phyloP scores from a whole-genome alignment of 1,140 invertebrate species.

The Listronotus oregonensis region DNA sequence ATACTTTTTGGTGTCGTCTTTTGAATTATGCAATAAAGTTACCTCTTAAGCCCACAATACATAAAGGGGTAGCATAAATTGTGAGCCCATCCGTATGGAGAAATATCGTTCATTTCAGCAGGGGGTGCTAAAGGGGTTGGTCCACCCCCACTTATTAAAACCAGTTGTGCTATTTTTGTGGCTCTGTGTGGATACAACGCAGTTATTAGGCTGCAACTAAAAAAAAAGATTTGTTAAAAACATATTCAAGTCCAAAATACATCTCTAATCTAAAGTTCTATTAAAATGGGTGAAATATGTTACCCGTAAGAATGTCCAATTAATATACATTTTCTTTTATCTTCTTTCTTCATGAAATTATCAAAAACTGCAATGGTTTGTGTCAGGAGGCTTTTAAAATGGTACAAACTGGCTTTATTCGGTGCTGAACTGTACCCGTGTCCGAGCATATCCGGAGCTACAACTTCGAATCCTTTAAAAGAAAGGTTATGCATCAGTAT shows the following conservation, averaged over 20 bases:
- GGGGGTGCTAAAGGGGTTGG: conserved; percentile 72
- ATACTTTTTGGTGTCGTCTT: too few species aligned
- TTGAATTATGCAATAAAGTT: too few species aligned
- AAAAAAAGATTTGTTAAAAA: conserved; percentile 34
- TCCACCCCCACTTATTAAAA: conserved; percentile 73
- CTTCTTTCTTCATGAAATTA: conserved; percentile 57
- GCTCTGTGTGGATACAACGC: conserved; percentile 67
- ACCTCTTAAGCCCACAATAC: conserved; percentile 61
- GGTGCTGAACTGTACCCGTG: conserved; percentile 74
- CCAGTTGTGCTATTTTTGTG: conserved; percentile 66
- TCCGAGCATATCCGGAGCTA: conserved; percentile 74
- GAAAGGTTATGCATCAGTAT: conserved; percentile 68
- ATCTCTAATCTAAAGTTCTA: background rate
- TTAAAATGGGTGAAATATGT: conserved; percentile 32
- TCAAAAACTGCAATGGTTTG: conserved; percentile 70
- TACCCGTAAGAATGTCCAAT: conserved; percentile 71
- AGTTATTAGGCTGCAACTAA: conserved; percentile 71
- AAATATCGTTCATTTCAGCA: conserved; percentile 56
- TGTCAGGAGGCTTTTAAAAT: conserved; percentile 66
- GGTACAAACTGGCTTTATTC: conserved; percentile 63
- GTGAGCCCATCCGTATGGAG: conserved; percentile 58
- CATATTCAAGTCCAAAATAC: too few species aligned
- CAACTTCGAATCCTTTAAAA: conserved; percentile 67
- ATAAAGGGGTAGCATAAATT: conserved; percentile 60
- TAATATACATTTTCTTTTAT: conserved; percentile 54